A percentile compares a stretch with the other conserved stretches of the same genome.
Conservation (phyloP, 2,888 invertebrate genomes). For the Drosophila mercatorum region DNA sequence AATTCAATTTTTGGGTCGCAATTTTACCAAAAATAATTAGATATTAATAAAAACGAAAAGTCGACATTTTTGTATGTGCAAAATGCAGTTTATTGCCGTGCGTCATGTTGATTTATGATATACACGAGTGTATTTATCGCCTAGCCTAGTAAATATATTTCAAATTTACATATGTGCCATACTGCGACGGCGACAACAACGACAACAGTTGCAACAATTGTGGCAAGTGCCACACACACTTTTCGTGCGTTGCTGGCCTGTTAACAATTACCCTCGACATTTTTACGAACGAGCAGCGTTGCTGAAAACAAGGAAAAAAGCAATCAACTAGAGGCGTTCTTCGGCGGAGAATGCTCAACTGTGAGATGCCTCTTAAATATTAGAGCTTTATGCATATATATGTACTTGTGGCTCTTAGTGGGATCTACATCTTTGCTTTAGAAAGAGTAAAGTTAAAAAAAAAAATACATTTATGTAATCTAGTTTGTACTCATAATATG, state of each 20-base stretch:
- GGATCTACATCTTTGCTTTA: too few species aligned
- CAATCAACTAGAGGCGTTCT: constrained; percentile 1
- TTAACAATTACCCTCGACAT: constrained; percentile 50
- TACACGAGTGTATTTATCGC: constrained; percentile 5
- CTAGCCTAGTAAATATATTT: constrained; percentile 21
- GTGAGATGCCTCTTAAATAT: not conserved
- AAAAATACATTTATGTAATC: too few species aligned
- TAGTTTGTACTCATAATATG: too few species aligned
- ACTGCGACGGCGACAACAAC: constrained; percentile 7
- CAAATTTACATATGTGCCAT: constrained; percentile 40
- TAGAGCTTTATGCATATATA: too few species aligned
- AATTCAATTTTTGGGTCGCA: constrained; percentile 23
- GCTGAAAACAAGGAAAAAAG: constrained; percentile 14
- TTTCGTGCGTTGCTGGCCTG: constrained; percentile 34
- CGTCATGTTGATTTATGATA: constrained; percentile 25
- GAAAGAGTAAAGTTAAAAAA: too few species aligned
- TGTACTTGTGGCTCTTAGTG: too few species aligned
- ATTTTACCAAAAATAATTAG: constrained; percentile 56
- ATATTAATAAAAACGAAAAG: constrained; percentile 47
- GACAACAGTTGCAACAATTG: constrained; percentile 8
- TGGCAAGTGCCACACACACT: constrained; percentile 28
- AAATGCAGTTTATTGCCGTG: constrained; percentile 30
- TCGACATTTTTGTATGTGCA: constrained; percentile 19
- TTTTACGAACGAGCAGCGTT: constrained; percentile 32
- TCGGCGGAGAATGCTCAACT: not conserved